A percentile compares a stretch with the other conserved stretches of the same genome.
Conservation (phyloP, 2,113 vertebrate genomes). For the Gobius niger region DNA sequence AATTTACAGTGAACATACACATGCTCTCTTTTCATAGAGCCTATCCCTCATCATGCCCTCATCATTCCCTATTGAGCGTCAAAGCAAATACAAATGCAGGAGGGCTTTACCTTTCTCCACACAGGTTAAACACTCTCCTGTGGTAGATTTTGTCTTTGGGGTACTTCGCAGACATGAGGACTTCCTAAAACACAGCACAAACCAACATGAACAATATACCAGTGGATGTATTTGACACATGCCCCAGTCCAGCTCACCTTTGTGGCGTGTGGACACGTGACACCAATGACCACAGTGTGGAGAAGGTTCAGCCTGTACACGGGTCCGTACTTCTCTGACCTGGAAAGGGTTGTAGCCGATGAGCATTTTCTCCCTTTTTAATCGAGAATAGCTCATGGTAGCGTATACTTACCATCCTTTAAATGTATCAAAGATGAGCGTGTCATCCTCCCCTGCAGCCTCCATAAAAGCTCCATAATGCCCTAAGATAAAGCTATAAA, state of each 20-base stretch:
- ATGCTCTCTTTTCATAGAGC: too few species aligned
- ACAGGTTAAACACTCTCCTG: constrained; percentile 60
- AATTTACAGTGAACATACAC: too few species aligned
- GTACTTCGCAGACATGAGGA: constrained; percentile 78
- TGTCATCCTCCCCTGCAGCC: neutral
- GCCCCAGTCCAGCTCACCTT: constrained; percentile 61
- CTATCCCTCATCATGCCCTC: too few species aligned
- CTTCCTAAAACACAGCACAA: constrained; percentile 56
- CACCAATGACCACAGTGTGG: constrained; percentile 32
- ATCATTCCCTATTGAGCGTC: too few species aligned
- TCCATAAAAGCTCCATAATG: constrained; percentile 9
- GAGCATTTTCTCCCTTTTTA: too few species aligned
- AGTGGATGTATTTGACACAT: too few species aligned
- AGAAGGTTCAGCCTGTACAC: constrained; percentile 61
- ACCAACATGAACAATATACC: neutral
- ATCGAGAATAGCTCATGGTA: too few species aligned
- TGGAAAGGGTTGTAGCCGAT: constrained; percentile 14
- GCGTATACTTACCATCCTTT: constrained; percentile 59
- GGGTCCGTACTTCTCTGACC: constrained; percentile 61
- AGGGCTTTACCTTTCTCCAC: constrained; percentile 69
- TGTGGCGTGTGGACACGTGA: constrained; percentile 66
- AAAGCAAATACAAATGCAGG: too few species aligned
- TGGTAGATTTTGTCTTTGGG: constrained; percentile 62
- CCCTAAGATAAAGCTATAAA: constrained; percentile 63
- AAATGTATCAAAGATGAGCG: constrained; percentile 32